A percentile compares a stretch with the other conserved stretches of the same genome.
These are phyloP conservation scores for Ectropis crepuscularia DNA, from an alignment of 2,888 invertebrate genomes.

Conservation along the genomic window DNA sequence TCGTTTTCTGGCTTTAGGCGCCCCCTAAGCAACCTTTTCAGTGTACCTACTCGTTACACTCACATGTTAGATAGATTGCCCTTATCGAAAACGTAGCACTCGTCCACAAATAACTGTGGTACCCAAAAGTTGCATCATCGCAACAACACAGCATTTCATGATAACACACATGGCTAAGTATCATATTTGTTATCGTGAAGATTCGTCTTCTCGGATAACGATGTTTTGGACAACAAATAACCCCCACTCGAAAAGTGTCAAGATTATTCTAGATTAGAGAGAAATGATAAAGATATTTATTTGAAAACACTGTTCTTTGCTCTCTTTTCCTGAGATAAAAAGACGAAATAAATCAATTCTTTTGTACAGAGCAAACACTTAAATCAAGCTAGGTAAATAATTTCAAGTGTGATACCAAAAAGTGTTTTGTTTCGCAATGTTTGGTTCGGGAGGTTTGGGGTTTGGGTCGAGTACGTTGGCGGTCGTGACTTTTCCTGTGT, in stretches of 20 bases:
- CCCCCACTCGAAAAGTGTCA: slow-evolving; percentile 32
- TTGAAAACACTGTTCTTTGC: slow-evolving; percentile 1
- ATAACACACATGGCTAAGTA: slow-evolving; percentile 16
- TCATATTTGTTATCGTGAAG: slow-evolving; percentile 22
- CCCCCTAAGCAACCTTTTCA: too few species aligned
- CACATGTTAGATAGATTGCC: too few species aligned
- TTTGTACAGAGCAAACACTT: background rate
- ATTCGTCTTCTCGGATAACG: slow-evolving; percentile 23
- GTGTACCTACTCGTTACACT: too few species aligned
- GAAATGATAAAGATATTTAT: slow-evolving; percentile 19
- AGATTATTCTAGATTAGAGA: slow-evolving; percentile 25
- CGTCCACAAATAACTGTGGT: background rate
- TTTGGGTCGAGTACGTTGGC: slow-evolving; percentile 50
- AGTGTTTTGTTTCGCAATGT: slow-evolving; percentile 24
- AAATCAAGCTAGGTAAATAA: too few species aligned
- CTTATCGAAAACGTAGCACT: slow-evolving; percentile 1
- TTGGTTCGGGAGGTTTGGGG: slow-evolving; percentile 42
- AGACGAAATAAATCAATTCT: background rate
- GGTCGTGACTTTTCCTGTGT: slow-evolving; percentile 49
- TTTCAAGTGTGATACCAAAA: background rate
- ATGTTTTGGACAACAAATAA: slow-evolving; percentile 16
- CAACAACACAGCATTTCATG: slow-evolving; percentile 14
- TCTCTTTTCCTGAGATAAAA: slow-evolving; percentile 5
- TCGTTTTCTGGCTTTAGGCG: too few species aligned
- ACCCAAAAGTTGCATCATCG: slow-evolving; percentile 1